phyloP scores from a whole-genome alignment of 2,113 vertebrate genomes.

The Pygoscelis antarcticus region DNA sequence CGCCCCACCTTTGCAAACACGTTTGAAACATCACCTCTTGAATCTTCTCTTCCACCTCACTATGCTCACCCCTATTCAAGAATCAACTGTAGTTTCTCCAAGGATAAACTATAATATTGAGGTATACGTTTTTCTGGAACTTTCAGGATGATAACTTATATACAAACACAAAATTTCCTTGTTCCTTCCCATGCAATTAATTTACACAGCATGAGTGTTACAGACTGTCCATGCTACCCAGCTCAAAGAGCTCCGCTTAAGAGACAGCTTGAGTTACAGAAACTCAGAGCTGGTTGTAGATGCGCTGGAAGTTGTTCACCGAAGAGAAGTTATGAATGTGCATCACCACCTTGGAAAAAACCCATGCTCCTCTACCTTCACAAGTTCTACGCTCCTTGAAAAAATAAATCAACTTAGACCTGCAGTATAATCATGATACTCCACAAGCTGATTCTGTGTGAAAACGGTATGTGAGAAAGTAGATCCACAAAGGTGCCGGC shows the following conservation, averaged over 20 bases:
- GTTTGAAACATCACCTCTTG: neutral
- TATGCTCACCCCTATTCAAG: neutral
- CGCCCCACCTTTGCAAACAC: neutral
- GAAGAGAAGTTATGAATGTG: neutral
- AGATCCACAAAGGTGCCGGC: neutral
- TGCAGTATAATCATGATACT: neutral
- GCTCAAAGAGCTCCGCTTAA: neutral
- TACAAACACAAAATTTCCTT: neutral
- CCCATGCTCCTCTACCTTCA: neutral
- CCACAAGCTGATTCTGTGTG: neutral
- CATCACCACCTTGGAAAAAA: neutral
- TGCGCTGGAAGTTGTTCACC: neutral
- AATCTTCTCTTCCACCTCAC: neutral
- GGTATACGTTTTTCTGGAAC: fast-evolving
- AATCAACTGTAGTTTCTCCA: neutral
- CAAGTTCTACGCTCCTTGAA: neutral
- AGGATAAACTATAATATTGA: neutral
- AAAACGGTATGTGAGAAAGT: neutral
- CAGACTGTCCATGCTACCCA: neutral
- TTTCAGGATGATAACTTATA: neutral
- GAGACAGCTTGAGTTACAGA: neutral
- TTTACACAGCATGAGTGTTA: neutral
- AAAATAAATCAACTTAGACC: neutral
- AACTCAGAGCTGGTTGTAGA: neutral
- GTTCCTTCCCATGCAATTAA: neutral